These are phyloP conservation scores for Acanthosepion esculentum DNA, from an alignment of 2,888 invertebrate genomes.

Conservation along the genomic window DNA sequence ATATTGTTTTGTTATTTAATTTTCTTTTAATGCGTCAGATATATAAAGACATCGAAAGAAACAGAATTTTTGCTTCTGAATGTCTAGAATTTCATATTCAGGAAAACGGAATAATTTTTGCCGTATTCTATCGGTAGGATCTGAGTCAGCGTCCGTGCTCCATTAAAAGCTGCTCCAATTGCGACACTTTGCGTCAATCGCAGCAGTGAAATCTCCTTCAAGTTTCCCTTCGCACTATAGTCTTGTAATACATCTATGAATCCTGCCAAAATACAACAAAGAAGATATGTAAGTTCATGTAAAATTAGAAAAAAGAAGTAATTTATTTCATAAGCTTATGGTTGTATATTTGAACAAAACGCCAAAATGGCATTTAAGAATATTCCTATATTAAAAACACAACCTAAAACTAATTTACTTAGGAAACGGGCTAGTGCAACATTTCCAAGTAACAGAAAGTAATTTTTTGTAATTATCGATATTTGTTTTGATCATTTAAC, in stretches of 20 bases:
- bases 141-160: slow-evolving; percentile 82
- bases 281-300: not conserved
- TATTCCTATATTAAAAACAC: too few relatives aligned
- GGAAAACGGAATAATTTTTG: slow-evolving; percentile 61
- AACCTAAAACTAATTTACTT: too few relatives aligned
- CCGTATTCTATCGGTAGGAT: slow-evolving; percentile 80
- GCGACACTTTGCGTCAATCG: slow-evolving; percentile 85
- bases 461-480: too few relatives aligned
- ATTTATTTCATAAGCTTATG: too few relatives aligned
- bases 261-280: slow-evolving; percentile 53
- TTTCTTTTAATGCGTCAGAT: not conserved
- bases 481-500: too few relatives aligned
- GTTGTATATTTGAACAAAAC: too few relatives aligned
- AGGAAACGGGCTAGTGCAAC: too few relatives aligned
- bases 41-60: not conserved
- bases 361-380: too few relatives aligned
- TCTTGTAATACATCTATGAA: slow-evolving; percentile 60
- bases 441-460: too few relatives aligned
- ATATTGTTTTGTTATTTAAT: not conserved
- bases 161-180: slow-evolving; percentile 89
- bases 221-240: slow-evolving; percentile 54
- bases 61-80: too few relatives aligned
- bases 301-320: too few relatives aligned
- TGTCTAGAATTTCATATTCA: slow-evolving; percentile 48
- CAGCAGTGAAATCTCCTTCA: slow-evolving; percentile 81